Evolutionary conservation across 2,113 vertebrate species (phyloP).

Genomic region (Phainopepla nitens): DNA sequence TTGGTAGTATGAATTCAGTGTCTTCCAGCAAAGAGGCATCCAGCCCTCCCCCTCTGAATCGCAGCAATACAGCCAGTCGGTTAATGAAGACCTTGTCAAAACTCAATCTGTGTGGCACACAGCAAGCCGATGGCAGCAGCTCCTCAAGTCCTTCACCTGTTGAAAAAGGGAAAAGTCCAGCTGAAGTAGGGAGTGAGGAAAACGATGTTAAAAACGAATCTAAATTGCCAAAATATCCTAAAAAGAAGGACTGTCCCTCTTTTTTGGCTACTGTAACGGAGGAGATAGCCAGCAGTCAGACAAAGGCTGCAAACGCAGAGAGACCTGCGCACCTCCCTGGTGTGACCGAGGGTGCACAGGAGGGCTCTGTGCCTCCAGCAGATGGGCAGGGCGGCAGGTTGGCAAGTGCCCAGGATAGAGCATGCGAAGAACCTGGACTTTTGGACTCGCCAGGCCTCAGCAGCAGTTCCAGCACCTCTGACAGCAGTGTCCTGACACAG

Average conservation of each 20-base stretch:
- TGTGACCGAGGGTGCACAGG: not conserved
- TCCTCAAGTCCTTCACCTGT: not conserved
- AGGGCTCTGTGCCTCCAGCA: not conserved
- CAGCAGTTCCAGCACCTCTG: constrained; percentile 14
- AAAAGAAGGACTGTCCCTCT: constrained; percentile 80
- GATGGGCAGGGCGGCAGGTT: not conserved
- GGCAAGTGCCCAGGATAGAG: constrained; percentile 4
- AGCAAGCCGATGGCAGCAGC: constrained; percentile 37
- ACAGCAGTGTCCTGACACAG: constrained; percentile 11
- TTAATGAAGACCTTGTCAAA: constrained; percentile 87
- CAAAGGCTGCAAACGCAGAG: not conserved
- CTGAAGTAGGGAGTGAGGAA: constrained; percentile 53
- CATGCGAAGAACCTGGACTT: not conserved
- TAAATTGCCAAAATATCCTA: constrained; percentile 72
- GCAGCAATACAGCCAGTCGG: constrained; percentile 83
- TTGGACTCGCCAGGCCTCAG: constrained; percentile 3
- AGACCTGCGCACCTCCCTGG: not conserved
- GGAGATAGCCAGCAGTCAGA: constrained; percentile 66
- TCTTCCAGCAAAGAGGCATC: constrained; percentile 70
- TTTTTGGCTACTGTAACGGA: constrained; percentile 85
- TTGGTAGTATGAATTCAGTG: constrained; percentile 75
- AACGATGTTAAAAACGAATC: constrained; percentile 49
- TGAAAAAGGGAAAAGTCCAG: constrained; percentile 55
- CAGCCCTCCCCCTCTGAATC: constrained; percentile 72
- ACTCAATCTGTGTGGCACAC: constrained; percentile 74